These are phyloP conservation scores for Plectrocnemia conspersa DNA, from an alignment of 1,140 invertebrate species.

Conservation along the genomic window DNA sequence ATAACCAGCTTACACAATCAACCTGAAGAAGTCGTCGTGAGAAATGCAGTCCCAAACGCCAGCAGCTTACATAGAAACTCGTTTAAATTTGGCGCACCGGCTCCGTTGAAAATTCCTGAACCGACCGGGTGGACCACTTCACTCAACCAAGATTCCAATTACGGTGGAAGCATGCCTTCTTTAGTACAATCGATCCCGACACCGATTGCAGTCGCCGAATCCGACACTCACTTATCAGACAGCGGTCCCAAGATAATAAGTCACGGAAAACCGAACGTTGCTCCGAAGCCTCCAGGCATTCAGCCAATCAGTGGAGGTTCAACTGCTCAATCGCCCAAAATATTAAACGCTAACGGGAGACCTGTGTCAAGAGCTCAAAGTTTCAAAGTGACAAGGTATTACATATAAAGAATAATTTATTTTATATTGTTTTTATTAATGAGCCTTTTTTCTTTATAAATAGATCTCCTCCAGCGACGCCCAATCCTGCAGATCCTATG, in stretches of 20 bases:
- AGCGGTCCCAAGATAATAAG: constrained; percentile 37
- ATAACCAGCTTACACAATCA: constrained; percentile 15
- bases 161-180: constrained; percentile 46
- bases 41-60: constrained; percentile 32
- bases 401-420: not conserved
- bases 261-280: constrained; percentile 55
- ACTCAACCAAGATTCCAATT: not conserved
- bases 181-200: constrained; percentile 31
- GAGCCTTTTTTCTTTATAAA: not conserved
- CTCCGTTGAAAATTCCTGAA: constrained; percentile 18
- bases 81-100: constrained; percentile 42
- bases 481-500: constrained; percentile 38
- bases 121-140: constrained; percentile 7
- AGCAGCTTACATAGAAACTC: constrained; percentile 45
- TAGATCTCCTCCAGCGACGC: constrained; percentile 46
- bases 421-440: not conserved
- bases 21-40: constrained; percentile 1
- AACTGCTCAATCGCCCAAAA: constrained; percentile 49
- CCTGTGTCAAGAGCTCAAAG: constrained; percentile 51
- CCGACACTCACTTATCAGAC: constrained; percentile 43
- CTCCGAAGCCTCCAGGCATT: constrained; percentile 50
- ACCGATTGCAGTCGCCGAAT: constrained; percentile 25
- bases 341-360: constrained; percentile 48
- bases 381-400: constrained; percentile 51
- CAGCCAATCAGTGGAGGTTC: constrained; percentile 37